A percentile compares a stretch with the other conserved stretches of the same genome.
phyloP scores from a whole-genome alignment of 2,888 invertebrate genomes.

The Anodontia alba region DNA sequence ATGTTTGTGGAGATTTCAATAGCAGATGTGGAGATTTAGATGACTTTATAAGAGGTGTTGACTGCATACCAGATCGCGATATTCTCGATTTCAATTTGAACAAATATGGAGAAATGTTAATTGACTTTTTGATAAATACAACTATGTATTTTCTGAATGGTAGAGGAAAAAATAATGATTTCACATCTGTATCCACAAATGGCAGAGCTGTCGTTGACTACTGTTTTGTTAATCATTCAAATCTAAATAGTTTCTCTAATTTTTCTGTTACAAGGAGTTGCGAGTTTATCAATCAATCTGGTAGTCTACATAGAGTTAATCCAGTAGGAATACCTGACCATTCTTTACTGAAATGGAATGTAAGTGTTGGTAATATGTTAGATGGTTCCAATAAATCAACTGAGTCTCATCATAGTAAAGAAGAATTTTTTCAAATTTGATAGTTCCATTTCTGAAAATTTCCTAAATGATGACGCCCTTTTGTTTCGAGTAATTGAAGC shows the following conservation, averaged over 20 bases:
- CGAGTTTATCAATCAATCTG: constrained; percentile 4
- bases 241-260: no score
- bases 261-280: neutral
- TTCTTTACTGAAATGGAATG: constrained; percentile 26
- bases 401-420: neutral
- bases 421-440: neutral
- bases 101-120: no score
- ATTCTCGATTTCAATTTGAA: constrained; percentile 39
- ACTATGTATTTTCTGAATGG: constrained; percentile 49
- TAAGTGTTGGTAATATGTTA: neutral
- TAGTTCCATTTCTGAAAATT: constrained; percentile 26
- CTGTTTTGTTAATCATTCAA: neutral
- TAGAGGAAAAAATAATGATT: constrained; percentile 24
- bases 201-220: constrained; percentile 34
- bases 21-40: constrained; percentile 35
- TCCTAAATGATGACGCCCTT: neutral
- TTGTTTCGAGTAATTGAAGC: constrained; percentile 8
- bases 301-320: neutral
- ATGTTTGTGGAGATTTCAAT: constrained; percentile 46
- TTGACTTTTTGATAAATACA: constrained; percentile 25
- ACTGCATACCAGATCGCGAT: constrained; percentile 27
- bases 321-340: constrained; percentile 18
- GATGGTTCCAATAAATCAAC: neutral
- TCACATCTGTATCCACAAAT: constrained; percentile 30
- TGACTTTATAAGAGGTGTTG: constrained; percentile 45